Percentiles rank a stretch among this genome's conserved stretches.
phyloP scores from a whole-genome alignment of 2,113 vertebrate genomes.

The Cheirogaleus medius region DNA sequence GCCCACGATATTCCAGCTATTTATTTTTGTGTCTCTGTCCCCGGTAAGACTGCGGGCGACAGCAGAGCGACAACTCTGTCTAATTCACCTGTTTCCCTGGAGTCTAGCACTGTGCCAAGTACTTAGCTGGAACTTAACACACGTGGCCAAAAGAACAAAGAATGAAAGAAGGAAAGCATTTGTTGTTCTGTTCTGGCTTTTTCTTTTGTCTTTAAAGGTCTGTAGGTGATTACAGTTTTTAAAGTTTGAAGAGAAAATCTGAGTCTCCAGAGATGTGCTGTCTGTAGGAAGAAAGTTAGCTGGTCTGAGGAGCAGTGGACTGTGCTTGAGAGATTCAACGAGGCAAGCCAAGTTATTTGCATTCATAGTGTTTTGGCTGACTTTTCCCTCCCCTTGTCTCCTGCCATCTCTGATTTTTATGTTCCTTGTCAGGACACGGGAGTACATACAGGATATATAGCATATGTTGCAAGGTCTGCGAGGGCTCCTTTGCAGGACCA shows the following conservation, averaged over 20 bases:
- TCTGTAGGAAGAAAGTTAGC: background rate
- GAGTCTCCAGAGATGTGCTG: background rate
- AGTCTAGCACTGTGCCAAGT: background rate
- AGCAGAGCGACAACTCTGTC: background rate
- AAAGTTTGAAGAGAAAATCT: constrained; percentile 25
- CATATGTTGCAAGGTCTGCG: constrained; percentile 58
- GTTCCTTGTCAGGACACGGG: constrained; percentile 72
- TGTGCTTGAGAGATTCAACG: background rate
- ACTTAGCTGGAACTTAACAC: background rate
- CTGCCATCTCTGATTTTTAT: constrained; percentile 73
- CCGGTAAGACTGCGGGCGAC: background rate
- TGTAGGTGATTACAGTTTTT: background rate
- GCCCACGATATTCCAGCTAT: background rate
- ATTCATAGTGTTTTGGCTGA: background rate
- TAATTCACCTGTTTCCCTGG: background rate
- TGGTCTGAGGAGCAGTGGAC: background rate
- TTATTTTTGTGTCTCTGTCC: background rate
- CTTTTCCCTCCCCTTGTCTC: constrained; percentile 52
- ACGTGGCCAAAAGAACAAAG: background rate
- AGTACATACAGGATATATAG: constrained; percentile 63
- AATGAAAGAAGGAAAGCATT: background rate
- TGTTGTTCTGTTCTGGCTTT: background rate
- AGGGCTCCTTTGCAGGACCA: constrained; percentile 63
- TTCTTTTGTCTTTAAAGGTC: constrained; percentile 17
- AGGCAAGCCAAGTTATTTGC: background rate